These are phyloP conservation scores for Epicauta chinensis DNA, from an alignment of 1,140 invertebrate genomes.

Conservation along the genomic window DNA sequence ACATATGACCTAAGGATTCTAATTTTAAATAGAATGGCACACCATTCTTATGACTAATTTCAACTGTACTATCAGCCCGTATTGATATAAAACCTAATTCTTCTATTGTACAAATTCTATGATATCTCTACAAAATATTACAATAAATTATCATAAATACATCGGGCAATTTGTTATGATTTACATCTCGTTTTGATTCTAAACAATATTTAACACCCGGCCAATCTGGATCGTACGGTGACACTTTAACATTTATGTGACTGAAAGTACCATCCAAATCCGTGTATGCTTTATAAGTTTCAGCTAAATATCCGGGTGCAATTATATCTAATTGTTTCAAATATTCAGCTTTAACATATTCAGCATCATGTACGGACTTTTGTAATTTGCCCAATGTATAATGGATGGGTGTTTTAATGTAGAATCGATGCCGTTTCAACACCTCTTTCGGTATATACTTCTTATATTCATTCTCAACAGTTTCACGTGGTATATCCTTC, in stretches of 20 bases:
- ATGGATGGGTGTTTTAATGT: slow-evolving; percentile 67
- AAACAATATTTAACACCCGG: slow-evolving; percentile 59
- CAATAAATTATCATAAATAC: no score
- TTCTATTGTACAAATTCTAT: slow-evolving; percentile 70
- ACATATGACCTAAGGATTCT: slow-evolving; percentile 49
- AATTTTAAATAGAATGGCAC: slow-evolving; percentile 73
- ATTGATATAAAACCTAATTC: slow-evolving; percentile 74
- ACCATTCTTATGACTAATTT: slow-evolving; percentile 70
- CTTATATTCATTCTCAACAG: slow-evolving; percentile 68
- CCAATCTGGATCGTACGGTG: slow-evolving; percentile 60
- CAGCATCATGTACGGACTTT: slow-evolving; percentile 52
- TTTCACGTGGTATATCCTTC: slow-evolving; percentile 54
- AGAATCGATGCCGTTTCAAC: slow-evolving; percentile 63
- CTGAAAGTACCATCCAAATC: slow-evolving; percentile 54
- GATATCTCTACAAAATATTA: slow-evolving; percentile 58
- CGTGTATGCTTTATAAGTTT: slow-evolving; percentile 64
- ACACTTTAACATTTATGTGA: slow-evolving; percentile 56
- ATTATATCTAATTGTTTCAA: slow-evolving; percentile 67
- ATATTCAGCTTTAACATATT: slow-evolving; percentile 70
- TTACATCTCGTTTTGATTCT: slow-evolving; percentile 55
- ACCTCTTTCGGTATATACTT: slow-evolving; percentile 75
- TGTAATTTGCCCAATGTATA: slow-evolving; percentile 57
- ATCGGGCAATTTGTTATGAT: no score
- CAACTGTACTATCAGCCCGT: slow-evolving; percentile 62
- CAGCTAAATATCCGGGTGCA: slow-evolving; percentile 73